Evolutionary conservation across 2,113 vertebrate genomes (phyloP).

Genomic region (Jacana jacana): DNA sequence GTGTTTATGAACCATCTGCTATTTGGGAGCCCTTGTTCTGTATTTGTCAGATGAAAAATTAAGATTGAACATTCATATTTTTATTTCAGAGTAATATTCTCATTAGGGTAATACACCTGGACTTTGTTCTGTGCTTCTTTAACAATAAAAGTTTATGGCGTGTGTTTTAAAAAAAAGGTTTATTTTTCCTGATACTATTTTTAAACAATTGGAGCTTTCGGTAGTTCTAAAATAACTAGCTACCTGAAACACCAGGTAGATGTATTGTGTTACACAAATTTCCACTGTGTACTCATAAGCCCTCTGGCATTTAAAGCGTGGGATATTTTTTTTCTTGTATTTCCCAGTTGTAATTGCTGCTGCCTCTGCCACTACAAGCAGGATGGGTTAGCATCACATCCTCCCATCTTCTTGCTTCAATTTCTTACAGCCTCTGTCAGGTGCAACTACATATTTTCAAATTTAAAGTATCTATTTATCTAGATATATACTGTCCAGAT

Average conservation of each 20-base stretch:
- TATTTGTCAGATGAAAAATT: not conserved
- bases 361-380: not conserved
- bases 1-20: not conserved
- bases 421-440: not conserved
- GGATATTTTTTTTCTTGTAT: not conserved
- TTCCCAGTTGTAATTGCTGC: not conserved
- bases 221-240: not conserved
- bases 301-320: not conserved
- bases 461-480: not conserved
- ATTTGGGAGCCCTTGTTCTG: not conserved
- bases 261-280: not conserved
- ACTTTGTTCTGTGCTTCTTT: not conserved
- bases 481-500: not conserved
- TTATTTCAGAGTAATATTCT: not conserved
- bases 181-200: too few relatives aligned
- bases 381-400: not conserved
- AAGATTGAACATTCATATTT: not conserved
- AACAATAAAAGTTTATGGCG: not conserved
- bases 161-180: not conserved
- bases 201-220: too few relatives aligned
- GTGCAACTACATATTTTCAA: not conserved
- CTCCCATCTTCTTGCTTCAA: not conserved
- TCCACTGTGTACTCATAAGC: not conserved
- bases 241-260: not conserved
- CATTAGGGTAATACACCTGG: not conserved